phyloP scores from a whole-genome alignment of 2,797 vertebrate species.

The Falco cherrug region DNA sequence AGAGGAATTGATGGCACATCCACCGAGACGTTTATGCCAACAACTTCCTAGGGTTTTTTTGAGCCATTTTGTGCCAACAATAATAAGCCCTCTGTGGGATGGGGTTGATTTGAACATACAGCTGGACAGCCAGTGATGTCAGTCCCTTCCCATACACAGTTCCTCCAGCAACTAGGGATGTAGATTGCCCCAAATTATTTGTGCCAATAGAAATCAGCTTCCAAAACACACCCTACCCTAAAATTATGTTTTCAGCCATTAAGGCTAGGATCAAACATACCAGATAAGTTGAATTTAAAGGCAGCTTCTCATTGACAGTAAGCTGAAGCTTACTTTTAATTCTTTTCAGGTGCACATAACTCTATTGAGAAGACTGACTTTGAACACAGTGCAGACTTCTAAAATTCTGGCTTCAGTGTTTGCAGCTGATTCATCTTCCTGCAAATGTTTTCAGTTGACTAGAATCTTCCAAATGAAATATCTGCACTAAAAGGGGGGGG shows the following conservation, averaged over 20 bases:
- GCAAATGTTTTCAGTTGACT: not conserved
- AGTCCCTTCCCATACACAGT: not conserved
- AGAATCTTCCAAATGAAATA: not conserved
- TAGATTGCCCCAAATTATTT: not conserved
- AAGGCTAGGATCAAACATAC: not conserved
- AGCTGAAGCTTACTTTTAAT: not conserved
- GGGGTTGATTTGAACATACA: not conserved
- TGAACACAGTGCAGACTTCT: not conserved
- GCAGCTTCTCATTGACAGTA: not conserved
- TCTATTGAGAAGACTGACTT: not conserved
- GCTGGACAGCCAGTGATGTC: not conserved
- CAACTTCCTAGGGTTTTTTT: not conserved
- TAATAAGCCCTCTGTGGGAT: not conserved
- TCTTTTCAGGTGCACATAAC: not conserved
- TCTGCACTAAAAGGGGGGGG: not conserved
- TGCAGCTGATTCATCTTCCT: not conserved
- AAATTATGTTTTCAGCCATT: not conserved
- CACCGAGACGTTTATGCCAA: not conserved
- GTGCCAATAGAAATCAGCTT: not conserved
- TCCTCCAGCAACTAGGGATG: not conserved
- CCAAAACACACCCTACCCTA: not conserved
- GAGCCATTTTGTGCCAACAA: rapidly evolving
- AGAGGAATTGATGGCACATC: not conserved
- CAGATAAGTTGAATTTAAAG: not conserved
- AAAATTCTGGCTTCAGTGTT: not conserved